Percentiles rank a stretch among this genome's conserved stretches.
Evolutionary conservation across 2,888 invertebrate species (phyloP).

Genomic region (Aphrophora alni): DNA sequence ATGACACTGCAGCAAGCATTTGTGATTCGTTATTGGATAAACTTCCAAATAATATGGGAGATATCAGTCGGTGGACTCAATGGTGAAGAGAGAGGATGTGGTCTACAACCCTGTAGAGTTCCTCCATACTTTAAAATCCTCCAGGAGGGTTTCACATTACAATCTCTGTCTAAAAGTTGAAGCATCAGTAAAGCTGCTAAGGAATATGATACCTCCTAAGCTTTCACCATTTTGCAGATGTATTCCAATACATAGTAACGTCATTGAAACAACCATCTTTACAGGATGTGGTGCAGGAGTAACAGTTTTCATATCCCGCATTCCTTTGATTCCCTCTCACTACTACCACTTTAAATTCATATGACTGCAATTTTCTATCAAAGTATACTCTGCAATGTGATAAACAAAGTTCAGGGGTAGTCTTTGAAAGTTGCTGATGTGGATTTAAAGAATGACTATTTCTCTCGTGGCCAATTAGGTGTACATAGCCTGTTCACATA

Average conservation of each 20-base stretch:
- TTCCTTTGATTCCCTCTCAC: constrained; percentile 45
- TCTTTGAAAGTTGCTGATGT: too few relatives aligned
- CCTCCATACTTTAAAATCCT: constrained; percentile 33
- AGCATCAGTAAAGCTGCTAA: constrained; percentile 46
- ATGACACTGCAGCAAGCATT: constrained; percentile 14
- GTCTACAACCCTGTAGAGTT: constrained; percentile 35
- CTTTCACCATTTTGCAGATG: constrained; percentile 40
- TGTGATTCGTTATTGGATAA: constrained; percentile 19
- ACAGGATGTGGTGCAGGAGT: constrained; percentile 21
- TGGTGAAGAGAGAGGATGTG: constrained; percentile 23
- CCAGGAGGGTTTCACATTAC: constrained; percentile 44
- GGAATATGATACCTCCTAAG: constrained; percentile 49
- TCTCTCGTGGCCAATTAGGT: too few relatives aligned
- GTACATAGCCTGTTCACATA: too few relatives aligned
- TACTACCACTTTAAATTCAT: constrained; percentile 48
- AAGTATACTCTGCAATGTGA: constrained; percentile 15
- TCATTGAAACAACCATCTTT: constrained; percentile 40
- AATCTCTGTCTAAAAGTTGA: constrained; percentile 45
- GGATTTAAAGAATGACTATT: too few relatives aligned
- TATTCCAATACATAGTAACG: constrained; percentile 34
- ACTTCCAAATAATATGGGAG: not conserved
- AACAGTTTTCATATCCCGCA: constrained; percentile 43
- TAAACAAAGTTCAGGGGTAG: too few relatives aligned
- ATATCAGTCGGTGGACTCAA: constrained; percentile 22
- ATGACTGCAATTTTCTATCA: constrained; percentile 51